A percentile compares a stretch with the other conserved stretches of the same genome.
Conservation (phyloP, 2,113 vertebrate genomes). For the Hippopotamus amphibius region DNA sequence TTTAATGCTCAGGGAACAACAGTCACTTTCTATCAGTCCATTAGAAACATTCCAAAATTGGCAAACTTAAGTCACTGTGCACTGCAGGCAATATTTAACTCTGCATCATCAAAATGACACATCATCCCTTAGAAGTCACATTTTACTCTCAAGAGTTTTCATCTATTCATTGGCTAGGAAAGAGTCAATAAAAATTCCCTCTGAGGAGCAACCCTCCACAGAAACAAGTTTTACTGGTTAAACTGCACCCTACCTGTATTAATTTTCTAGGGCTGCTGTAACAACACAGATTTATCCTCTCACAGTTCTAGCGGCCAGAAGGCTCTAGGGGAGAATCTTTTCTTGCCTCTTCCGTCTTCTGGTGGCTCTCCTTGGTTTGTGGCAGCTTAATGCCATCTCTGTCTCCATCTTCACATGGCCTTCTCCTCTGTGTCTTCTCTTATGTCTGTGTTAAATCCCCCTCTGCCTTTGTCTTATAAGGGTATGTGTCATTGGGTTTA, state of each 20-base stretch:
- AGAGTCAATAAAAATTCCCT: neutral
- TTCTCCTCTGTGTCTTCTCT: neutral
- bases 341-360: neutral
- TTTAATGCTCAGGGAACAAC: neutral
- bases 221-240: neutral
- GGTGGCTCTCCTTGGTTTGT: neutral
- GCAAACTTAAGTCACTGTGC: neutral
- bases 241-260: neutral
- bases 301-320: neutral
- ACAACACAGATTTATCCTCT: neutral
- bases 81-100: neutral
- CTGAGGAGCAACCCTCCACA: neutral
- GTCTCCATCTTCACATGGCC: neutral
- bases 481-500: neutral
- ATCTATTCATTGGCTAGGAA: neutral
- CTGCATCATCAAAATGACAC: neutral
- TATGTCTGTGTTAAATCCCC: neutral
- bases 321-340: neutral
- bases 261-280: neutral
- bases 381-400: neutral
- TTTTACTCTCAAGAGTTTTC: neutral
- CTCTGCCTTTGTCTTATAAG: neutral
- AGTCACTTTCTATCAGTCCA: neutral
- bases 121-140: neutral
- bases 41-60: neutral